Base-by-base conservation (phyloP, 2,888 invertebrate genomes). In the Sinodicranocentrus sp. region DNA sequence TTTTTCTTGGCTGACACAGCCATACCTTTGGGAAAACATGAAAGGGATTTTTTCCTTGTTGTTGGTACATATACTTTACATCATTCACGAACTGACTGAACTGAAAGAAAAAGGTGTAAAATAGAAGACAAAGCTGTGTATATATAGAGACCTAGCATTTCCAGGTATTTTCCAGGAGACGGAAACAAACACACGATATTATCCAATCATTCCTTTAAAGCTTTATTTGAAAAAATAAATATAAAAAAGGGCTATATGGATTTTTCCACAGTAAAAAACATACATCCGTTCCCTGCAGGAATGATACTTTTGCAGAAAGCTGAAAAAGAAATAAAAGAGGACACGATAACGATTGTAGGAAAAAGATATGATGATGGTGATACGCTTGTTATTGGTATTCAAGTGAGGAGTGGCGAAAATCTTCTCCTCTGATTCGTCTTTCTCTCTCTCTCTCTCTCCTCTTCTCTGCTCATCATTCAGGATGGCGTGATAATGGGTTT, bases 401-500 rank as follows among this genome's bases (percentile, higher is more conserved):
- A 54, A 43, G 71, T 48, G 73, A 28, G 67, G 82, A 63, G 80
- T 76, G 80, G 84, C 61, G 67, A 63, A 76, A 76, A 82, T 76
- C 79, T 84, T 82, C 75, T 63, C 59, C 72, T 78, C 73, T 85
- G 77, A 77, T 82, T 82, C 82, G 82, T 84, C 71, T 48, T 48
- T 48, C 48, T 48, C 48, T 76, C 65, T 75, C 63, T 63, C 59
- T 61, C 63, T 48, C 39, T 65, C 25, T 63, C 65, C 76, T 83
- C 68, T 68, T 61, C 71, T 48, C 79, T 65, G 75, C 72, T 85
- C 78, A 70, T 84, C 84, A 78, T 78, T 82, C 76, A 84, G 78
- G 65, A 82, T 87, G 84, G 86, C 84, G 86, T 86, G 87, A 87
- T 86, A 87, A 86, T 87, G 85, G 86, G 86, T 86, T 86, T 87